phyloP scores from a whole-genome alignment of 1,140 invertebrate genomes.

The Orius insidiosus region DNA sequence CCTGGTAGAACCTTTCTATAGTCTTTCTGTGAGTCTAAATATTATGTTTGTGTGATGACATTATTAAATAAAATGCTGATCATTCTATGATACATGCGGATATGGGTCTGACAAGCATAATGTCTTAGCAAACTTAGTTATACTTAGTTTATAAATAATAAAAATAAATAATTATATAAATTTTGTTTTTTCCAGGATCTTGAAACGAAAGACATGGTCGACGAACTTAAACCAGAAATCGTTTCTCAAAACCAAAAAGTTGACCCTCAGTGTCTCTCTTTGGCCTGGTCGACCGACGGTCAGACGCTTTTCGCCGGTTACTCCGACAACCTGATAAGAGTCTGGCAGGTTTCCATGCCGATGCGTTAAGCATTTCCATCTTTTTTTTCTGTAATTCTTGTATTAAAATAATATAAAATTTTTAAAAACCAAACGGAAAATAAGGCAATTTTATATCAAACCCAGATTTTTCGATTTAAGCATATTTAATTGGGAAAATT shows the following conservation, averaged over 20 bases:
- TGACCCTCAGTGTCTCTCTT: conserved; percentile 85
- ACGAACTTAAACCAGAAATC: conserved; percentile 92
- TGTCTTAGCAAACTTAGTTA: no score
- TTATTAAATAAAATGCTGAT: not conserved
- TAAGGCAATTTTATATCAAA: no score
- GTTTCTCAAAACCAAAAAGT: conserved; percentile 56
- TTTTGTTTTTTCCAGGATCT: conserved; percentile 52
- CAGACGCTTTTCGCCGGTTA: conserved; percentile 98
- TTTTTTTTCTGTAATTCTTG: not conserved
- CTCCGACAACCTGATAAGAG: conserved; percentile 93
- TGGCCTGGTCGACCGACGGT: conserved; percentile 98
- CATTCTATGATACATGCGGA: not conserved
- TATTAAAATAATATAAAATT: not conserved
- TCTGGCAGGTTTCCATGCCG: conserved; percentile 91
- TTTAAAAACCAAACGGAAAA: no score
- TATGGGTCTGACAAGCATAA: not conserved
- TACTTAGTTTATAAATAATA: no score
- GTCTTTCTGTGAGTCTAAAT: no score
- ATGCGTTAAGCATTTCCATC: conserved; percentile 33
- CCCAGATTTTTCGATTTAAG: no score
- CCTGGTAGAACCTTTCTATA: no score
- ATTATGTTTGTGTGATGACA: conserved; percentile 3
- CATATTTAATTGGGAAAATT: no score
- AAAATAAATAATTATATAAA: no score
- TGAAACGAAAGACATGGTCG: conserved; percentile 98